phyloP scores from a whole-genome alignment of 1,140 invertebrate genomes.

The Zaprionus kolodkinae region DNA sequence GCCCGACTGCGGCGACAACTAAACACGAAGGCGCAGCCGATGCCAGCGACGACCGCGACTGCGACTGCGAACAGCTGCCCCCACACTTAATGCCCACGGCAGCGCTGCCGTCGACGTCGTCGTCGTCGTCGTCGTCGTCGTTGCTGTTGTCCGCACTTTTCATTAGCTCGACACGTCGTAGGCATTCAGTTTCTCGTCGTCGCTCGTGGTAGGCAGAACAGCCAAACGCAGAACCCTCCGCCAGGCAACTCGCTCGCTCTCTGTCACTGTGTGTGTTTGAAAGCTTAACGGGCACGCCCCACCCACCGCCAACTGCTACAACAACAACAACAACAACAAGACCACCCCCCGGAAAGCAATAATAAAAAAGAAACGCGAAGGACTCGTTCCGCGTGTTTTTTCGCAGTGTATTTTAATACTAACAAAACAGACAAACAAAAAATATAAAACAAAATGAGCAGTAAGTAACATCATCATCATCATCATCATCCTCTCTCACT shows the following conservation, averaged over 20 bases:
- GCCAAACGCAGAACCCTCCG: slow-evolving; percentile 58
- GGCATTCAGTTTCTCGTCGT: slow-evolving; percentile 71
- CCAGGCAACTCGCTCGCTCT: slow-evolving; percentile 54
- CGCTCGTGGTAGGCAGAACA: slow-evolving; percentile 72
- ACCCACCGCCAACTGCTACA: slow-evolving; percentile 39
- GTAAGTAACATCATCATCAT: slow-evolving; percentile 52
- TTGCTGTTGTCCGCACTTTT: slow-evolving; percentile 54
- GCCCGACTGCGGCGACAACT: neutral
- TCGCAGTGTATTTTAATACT: slow-evolving; percentile 38
- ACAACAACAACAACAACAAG: slow-evolving; percentile 27
- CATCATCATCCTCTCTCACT: neutral
- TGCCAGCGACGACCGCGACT: slow-evolving; percentile 8
- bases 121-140: slow-evolving; percentile 35
- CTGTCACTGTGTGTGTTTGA: slow-evolving; percentile 62
- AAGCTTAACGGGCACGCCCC: slow-evolving; percentile 70
- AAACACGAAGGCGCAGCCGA: no score
- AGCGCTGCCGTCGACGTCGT: slow-evolving; percentile 11
- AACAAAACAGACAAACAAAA: slow-evolving; percentile 46
- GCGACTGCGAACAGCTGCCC: slow-evolving; percentile 16
- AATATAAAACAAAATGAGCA: slow-evolving; percentile 74
- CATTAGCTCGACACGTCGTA: slow-evolving; percentile 52
- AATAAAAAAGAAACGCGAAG: slow-evolving; percentile 38
- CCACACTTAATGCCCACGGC: slow-evolving; percentile 31
- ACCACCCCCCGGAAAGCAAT: slow-evolving; percentile 32
- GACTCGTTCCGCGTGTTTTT: slow-evolving; percentile 60